These are phyloP conservation scores for Toxotes lorentzi DNA, from an alignment of 2,797 vertebrate genomes.

Conservation along the genomic window DNA sequence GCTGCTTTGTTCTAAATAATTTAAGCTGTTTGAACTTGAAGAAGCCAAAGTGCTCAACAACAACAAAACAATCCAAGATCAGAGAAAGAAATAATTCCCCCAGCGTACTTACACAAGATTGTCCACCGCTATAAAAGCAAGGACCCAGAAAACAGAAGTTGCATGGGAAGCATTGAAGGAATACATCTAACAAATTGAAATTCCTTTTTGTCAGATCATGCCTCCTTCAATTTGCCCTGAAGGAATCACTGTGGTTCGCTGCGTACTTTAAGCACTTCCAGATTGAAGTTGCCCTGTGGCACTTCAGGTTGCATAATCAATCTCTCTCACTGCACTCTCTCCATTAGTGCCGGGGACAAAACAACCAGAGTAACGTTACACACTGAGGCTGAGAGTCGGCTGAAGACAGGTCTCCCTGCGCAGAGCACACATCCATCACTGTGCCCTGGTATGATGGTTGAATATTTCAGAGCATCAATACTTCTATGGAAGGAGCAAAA, in stretches of 20 bases:
- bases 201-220: constrained; percentile 84
- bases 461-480: constrained; percentile 24
- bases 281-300: constrained; percentile 84
- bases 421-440: constrained; percentile 49
- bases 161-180: constrained; percentile 76
- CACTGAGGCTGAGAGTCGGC: constrained; percentile 38
- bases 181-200: constrained; percentile 81
- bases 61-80: constrained; percentile 72
- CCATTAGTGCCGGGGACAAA: constrained; percentile 72
- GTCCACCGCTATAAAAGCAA: constrained; percentile 48
- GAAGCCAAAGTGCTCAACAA: constrained; percentile 68
- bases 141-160: constrained; percentile 52
- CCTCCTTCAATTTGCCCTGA: constrained; percentile 80
- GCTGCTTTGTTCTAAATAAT: constrained; percentile 78
- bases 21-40: constrained; percentile 76
- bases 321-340: constrained; percentile 74
- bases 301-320: constrained; percentile 83
- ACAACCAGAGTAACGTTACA: constrained; percentile 73
- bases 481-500: background rate
- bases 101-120: constrained; percentile 57
- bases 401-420: constrained; percentile 45
- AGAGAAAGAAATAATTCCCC: constrained; percentile 65
- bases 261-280: constrained; percentile 81
- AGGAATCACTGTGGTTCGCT: constrained; percentile 73
- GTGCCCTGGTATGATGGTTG: constrained; percentile 3